Evolutionary conservation across 2,888 invertebrate species (phyloP).

Genomic region (Busseola fusca): DNA sequence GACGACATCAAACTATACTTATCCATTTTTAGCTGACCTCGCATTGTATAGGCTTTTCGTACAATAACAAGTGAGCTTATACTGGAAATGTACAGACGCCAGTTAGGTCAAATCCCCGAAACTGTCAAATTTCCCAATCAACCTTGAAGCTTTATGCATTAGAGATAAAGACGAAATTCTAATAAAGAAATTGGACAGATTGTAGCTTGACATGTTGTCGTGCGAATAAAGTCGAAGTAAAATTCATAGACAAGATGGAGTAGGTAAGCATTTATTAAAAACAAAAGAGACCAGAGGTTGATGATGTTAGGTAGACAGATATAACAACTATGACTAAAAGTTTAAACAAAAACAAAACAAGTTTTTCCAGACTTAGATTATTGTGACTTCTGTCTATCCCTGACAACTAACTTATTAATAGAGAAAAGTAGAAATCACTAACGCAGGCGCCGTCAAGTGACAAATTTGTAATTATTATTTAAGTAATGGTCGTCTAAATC

Average conservation of each 20-base stretch:
- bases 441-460: conserved; percentile 45
- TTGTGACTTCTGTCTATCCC: neutral
- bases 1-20: neutral
- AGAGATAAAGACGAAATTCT: too few species aligned
- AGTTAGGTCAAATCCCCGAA: too few species aligned
- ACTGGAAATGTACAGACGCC: neutral
- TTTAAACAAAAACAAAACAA: neutral
- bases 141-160: too few species aligned
- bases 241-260: neutral
- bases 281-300: neutral
- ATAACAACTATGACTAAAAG: neutral
- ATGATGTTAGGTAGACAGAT: neutral
- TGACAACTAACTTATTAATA: conserved; percentile 7
- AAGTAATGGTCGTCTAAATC: conserved; percentile 66
- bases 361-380: neutral
- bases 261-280: neutral
- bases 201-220: too few species aligned
- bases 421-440: conserved; percentile 36
- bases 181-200: too few species aligned
- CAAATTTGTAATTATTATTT: conserved; percentile 62
- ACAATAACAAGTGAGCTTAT: too few species aligned
- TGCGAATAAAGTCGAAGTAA: neutral
- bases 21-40: neutral
- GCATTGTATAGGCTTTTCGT: neutral
- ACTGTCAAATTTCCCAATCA: too few species aligned